Evolutionary conservation across 1,140 invertebrate genomes (phyloP).

Genomic region (Drosophila erecta): DNA sequence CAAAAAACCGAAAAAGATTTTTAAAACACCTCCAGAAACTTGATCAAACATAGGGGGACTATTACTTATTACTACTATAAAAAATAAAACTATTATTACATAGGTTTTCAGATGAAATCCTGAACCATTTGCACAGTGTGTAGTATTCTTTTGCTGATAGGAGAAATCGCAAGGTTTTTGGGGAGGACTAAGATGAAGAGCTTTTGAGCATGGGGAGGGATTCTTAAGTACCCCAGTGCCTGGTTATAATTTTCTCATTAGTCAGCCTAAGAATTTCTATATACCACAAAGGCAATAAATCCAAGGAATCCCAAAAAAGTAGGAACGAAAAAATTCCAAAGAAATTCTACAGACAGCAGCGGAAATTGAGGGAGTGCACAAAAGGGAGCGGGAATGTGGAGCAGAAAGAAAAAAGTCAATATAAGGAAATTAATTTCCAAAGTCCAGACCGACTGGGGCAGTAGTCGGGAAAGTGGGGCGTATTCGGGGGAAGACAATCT

Average conservation of each 20-base stretch:
- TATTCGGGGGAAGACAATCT: constrained; percentile 29
- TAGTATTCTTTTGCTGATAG: constrained; percentile 8
- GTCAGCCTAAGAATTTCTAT: constrained; percentile 55
- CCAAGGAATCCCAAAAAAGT: constrained; percentile 34
- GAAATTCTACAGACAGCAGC: constrained; percentile 47
- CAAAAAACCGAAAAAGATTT: no score
- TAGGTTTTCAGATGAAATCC: neutral
- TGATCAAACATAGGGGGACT: no score
- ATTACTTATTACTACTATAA: no score
- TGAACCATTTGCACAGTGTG: constrained; percentile 3
- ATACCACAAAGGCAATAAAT: constrained; percentile 61
- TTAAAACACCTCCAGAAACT: no score
- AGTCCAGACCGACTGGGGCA: constrained; percentile 29
- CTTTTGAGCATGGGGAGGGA: constrained; percentile 24
- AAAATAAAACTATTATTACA: no score
- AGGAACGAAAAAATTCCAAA: constrained; percentile 31
- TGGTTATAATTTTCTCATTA: constrained; percentile 73
- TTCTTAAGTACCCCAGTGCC: constrained; percentile 38
- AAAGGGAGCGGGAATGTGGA: constrained; percentile 7
- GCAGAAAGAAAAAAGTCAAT: constrained; percentile 67
- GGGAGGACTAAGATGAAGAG: constrained; percentile 25
- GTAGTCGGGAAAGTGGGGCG: neutral
- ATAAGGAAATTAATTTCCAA: constrained; percentile 76
- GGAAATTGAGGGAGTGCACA: constrained; percentile 29
- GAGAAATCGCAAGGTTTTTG: constrained; percentile 7